Conservation (phyloP, 2,113 vertebrate genomes). For the Panurus biarmicus region DNA sequence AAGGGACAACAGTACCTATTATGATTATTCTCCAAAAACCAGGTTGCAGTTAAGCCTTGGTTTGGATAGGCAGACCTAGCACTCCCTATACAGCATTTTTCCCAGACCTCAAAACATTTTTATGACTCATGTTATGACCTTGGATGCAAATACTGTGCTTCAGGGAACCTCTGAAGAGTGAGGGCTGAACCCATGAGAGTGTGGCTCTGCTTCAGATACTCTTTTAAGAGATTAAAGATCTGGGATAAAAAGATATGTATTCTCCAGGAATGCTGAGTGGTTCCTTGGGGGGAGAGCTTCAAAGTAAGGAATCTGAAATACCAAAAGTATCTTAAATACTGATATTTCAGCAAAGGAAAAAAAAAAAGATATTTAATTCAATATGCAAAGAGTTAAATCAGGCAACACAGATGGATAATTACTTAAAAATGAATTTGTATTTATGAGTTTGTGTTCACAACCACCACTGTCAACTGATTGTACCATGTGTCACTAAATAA, state of each 20-base stretch:
- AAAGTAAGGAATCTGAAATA: not conserved
- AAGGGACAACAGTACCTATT: not conserved
- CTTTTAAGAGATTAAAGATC: not conserved
- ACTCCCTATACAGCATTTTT: not conserved
- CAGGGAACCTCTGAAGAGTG: not conserved
- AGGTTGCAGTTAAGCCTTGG: not conserved
- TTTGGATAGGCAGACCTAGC: not conserved
- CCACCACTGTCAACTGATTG: conserved; percentile 35
- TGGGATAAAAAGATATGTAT: not conserved
- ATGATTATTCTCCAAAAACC: not conserved
- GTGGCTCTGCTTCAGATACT: not conserved
- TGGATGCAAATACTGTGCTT: not conserved
- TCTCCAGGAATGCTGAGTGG: not conserved
- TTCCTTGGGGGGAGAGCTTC: not conserved
- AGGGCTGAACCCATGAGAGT: not conserved
- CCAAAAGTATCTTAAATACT: not conserved
- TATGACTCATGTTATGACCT: not conserved
- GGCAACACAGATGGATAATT: not conserved
- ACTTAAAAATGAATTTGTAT: conserved; percentile 51
- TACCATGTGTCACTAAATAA: conserved; percentile 46
- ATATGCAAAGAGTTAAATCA: conserved; percentile 27
- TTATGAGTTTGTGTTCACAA: conserved; percentile 40
- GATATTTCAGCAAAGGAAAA: not conserved
- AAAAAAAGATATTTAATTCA: not conserved
- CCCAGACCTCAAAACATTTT: not conserved